Conservation (phyloP, 2,888 invertebrate genomes). For the Agrochola litura region DNA sequence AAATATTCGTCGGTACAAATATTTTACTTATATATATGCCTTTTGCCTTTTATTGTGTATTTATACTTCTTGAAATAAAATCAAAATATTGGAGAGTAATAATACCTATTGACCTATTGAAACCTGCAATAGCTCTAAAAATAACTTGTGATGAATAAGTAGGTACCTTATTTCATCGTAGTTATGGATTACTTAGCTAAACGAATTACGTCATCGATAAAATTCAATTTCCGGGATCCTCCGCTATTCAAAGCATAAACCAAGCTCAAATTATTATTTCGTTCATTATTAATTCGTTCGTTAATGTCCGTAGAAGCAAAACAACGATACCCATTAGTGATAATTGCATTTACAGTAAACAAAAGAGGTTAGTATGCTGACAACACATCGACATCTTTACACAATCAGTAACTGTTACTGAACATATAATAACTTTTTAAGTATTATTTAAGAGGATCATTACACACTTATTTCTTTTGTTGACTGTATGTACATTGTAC, state of each 20-base stretch:
- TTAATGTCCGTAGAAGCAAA: constrained; percentile 17
- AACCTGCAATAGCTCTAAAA: neutral
- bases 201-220: neutral
- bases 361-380: neutral
- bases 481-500: neutral
- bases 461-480: neutral
- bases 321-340: constrained; percentile 27
- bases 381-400: neutral
- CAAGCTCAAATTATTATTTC: constrained; percentile 17
- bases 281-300: too few relatives aligned
- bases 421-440: neutral
- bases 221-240: constrained; percentile 18
- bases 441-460: neutral
- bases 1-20: constrained; percentile 1
- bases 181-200: neutral
- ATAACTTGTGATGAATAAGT: neutral
- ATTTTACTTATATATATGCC: too few relatives aligned
- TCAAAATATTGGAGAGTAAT: neutral
- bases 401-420: neutral
- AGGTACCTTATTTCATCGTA: neutral
- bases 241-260: constrained; percentile 3
- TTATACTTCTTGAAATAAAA: neutral
- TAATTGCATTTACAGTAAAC: constrained; percentile 9
- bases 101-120: neutral
- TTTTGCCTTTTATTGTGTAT: neutral